These are phyloP conservation scores for Ophthalmolycus amberensis DNA, from an alignment of 2,113 vertebrate genomes.

Conservation along the genomic window DNA sequence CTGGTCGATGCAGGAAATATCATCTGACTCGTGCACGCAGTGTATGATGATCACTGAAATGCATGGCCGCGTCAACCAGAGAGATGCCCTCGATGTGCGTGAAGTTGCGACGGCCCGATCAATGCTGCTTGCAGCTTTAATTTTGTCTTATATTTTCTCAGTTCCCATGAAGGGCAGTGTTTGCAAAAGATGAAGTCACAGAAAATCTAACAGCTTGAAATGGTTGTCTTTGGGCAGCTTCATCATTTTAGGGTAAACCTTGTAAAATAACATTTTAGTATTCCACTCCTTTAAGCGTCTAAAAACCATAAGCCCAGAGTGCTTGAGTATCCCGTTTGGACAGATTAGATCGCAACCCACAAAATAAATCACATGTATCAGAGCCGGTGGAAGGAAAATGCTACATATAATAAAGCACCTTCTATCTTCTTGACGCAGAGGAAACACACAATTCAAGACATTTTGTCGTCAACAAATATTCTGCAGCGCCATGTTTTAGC, in stretches of 20 bases:
- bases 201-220: slow-evolving; percentile 64
- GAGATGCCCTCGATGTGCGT: too few relatives aligned
- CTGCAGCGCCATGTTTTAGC: slow-evolving; percentile 33
- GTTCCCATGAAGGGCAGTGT: slow-evolving; percentile 43
- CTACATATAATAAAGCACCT: background rate
- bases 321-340: background rate
- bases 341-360: slow-evolving; percentile 3
- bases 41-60: too few relatives aligned
- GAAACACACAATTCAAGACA: background rate
- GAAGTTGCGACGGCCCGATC: too few relatives aligned
- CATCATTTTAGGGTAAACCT: slow-evolving; percentile 27
- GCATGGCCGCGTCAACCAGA: too few relatives aligned
- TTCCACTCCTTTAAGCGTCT: background rate
- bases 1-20: too few relatives aligned
- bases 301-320: slow-evolving; percentile 5
- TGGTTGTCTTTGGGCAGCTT: slow-evolving; percentile 44
- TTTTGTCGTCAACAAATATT: slow-evolving; percentile 38
- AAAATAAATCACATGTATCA: slow-evolving; percentile 17
- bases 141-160: too few relatives aligned
- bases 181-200: slow-evolving; percentile 62
- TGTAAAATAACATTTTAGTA: slow-evolving; percentile 38
- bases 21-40: too few relatives aligned
- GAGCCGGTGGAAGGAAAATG: slow-evolving; percentile 34
- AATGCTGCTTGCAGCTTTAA: too few relatives aligned
- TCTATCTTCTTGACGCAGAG: background rate